A percentile compares a stretch with the other conserved stretches of the same genome.
These are phyloP conservation scores for Yasuhikotakia modesta DNA, from an alignment of 2,797 vertebrate genomes.

Conservation along the genomic window DNA sequence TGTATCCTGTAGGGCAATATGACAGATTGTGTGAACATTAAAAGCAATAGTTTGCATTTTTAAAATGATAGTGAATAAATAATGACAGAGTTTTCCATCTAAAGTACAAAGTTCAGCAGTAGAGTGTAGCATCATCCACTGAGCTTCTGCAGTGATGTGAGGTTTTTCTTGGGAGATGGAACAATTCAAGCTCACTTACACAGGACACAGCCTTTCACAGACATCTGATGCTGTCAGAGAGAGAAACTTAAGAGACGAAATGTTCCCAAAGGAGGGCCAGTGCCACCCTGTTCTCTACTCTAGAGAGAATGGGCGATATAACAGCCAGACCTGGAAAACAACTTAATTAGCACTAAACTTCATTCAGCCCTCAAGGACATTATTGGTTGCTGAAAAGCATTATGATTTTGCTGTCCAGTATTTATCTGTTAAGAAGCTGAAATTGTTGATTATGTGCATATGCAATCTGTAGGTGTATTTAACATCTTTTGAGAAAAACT, in stretches of 20 bases:
- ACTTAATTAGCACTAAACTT: not conserved
- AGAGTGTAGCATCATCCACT: slow-evolving; percentile 9
- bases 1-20: not conserved
- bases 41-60: not conserved
- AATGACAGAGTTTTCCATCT: not conserved
- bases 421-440: too few relatives aligned
- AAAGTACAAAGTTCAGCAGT: slow-evolving; percentile 8
- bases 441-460: too few relatives aligned
- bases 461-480: too few relatives aligned
- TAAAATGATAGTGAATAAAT: not conserved
- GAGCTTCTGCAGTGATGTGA: not conserved
- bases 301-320: not conserved
- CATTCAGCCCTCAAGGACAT: not conserved
- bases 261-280: not conserved
- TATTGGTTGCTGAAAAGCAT: not conserved
- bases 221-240: slow-evolving; percentile 26
- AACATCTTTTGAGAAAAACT: too few relatives aligned
- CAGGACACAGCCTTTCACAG: slow-evolving; percentile 10
- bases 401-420: not conserved
- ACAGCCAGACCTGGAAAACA: not conserved
- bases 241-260: not conserved
- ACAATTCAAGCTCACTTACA: slow-evolving; percentile 14
- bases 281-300: not conserved
- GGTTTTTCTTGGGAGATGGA: not conserved
- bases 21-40: not conserved